Conservation (phyloP, 1,140 invertebrate species). For the Andrena cerasifolii region DNA sequence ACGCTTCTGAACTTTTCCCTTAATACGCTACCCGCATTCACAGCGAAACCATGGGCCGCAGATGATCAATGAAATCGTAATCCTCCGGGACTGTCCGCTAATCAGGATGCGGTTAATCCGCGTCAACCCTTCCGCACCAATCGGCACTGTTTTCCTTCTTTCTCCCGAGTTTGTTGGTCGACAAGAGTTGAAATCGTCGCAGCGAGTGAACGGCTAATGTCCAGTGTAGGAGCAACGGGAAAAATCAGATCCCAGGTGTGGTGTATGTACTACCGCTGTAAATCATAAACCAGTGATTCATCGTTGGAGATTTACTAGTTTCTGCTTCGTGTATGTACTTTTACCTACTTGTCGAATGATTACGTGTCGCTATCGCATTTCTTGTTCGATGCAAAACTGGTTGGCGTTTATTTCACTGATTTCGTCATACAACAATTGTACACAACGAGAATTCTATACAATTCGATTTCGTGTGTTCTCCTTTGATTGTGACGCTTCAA, state of each 20-base stretch:
- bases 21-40: neutral
- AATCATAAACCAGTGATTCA: no score
- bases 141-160: neutral
- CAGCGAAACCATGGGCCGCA: neutral
- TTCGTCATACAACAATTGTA: constrained; percentile 23
- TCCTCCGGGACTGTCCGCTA: neutral
- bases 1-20: no score
- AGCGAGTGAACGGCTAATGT: neutral
- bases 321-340: no score
- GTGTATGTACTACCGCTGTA: no score
- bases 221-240: no score
- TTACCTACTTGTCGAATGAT: constrained; percentile 21
- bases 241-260: no score
- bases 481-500: neutral
- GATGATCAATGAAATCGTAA: neutral
- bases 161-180: neutral
- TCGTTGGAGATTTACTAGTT: no score
- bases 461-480: neutral
- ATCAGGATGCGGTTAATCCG: constrained; percentile 41
- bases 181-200: neutral
- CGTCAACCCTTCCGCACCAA: neutral
- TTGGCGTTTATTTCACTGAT: constrained; percentile 24
- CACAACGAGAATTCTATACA: constrained; percentile 16
- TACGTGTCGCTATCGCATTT: neutral
- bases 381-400: constrained; percentile 15